These are phyloP conservation scores for Nephila pilipes DNA, from an alignment of 1,140 invertebrate species.

Conservation along the genomic window DNA sequence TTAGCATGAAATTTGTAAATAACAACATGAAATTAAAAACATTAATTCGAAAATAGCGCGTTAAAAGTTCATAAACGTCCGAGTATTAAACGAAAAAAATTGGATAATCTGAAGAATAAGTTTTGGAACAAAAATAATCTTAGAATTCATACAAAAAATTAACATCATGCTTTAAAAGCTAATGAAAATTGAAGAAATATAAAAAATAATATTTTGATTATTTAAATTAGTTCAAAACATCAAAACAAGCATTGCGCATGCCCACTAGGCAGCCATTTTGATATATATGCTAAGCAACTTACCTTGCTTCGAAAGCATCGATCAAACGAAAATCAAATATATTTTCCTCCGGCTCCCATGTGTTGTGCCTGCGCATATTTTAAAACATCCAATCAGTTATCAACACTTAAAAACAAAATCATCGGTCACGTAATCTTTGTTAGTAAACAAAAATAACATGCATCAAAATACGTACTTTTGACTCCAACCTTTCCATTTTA, in stretches of 20 bases:
- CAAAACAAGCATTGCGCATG: slow-evolving; percentile 55
- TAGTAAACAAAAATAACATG: slow-evolving; percentile 19
- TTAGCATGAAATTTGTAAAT: not conserved
- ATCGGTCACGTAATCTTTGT: slow-evolving; percentile 13
- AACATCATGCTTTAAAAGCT: too few relatives aligned
- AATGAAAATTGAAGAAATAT: not conserved
- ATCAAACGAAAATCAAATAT: slow-evolving; percentile 94
- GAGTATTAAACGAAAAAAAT: not conserved
- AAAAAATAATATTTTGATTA: not conserved
- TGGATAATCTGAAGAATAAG: not conserved
- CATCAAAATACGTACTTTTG: slow-evolving; percentile 66
- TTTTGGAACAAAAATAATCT: too few relatives aligned
- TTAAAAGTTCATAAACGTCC: not conserved
- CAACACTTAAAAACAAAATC: not conserved
- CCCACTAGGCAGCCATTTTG: slow-evolving; percentile 56
- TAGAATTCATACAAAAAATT: too few relatives aligned
- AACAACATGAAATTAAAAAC: not conserved
- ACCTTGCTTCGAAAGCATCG: slow-evolving; percentile 91
- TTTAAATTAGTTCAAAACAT: not conserved
- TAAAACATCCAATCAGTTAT: slow-evolving; percentile 38
- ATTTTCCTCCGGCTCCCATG: slow-evolving; percentile 98
- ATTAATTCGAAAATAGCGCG: not conserved
- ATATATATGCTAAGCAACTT: slow-evolving; percentile 72
- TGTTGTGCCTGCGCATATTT: slow-evolving; percentile 88
- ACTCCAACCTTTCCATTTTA: slow-evolving; percentile 99